A percentile compares a stretch with the other conserved stretches of the same genome.
phyloP scores from a whole-genome alignment of 2,888 invertebrate genomes.

The Nomada fucata region DNA sequence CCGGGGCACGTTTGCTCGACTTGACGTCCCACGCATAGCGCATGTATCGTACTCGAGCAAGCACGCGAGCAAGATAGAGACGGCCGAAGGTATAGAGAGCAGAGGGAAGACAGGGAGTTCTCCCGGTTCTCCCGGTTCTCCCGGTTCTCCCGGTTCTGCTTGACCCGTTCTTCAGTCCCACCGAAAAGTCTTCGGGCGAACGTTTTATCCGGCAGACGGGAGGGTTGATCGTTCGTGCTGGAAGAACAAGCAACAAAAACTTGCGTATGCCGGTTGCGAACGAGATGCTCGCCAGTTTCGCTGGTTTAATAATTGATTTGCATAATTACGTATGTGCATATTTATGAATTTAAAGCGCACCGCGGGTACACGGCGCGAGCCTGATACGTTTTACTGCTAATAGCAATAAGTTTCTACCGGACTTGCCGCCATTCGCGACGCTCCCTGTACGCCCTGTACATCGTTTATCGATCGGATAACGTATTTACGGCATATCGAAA shows the following conservation, averaged over 20 bases:
- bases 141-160: background rate
- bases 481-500: constrained; percentile 71
- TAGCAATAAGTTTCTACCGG: constrained; percentile 69
- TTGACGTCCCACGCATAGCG: constrained; percentile 76
- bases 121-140: constrained; percentile 14
- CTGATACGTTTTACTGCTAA: constrained; percentile 69
- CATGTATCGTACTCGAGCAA: constrained; percentile 18
- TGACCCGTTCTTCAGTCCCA: constrained; percentile 9
- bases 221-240: constrained; percentile 24
- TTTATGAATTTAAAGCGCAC: constrained; percentile 71
- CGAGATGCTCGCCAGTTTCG: constrained; percentile 63
- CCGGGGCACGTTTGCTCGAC: constrained; percentile 75
- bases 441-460: constrained; percentile 56
- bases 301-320: constrained; percentile 71
- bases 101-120: background rate
- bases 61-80: background rate
- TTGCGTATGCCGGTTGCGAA: constrained; percentile 61
- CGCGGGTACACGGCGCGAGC: constrained; percentile 50
- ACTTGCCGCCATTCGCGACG: constrained; percentile 59
- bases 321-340: constrained; percentile 72
- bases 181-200: constrained; percentile 51
- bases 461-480: constrained; percentile 71
- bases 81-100: background rate
- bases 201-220: constrained; percentile 49
- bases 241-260: constrained; percentile 52